Conservation (phyloP, 64 coral and sea anemone genomes). For the Acropora tenuis region DNA sequence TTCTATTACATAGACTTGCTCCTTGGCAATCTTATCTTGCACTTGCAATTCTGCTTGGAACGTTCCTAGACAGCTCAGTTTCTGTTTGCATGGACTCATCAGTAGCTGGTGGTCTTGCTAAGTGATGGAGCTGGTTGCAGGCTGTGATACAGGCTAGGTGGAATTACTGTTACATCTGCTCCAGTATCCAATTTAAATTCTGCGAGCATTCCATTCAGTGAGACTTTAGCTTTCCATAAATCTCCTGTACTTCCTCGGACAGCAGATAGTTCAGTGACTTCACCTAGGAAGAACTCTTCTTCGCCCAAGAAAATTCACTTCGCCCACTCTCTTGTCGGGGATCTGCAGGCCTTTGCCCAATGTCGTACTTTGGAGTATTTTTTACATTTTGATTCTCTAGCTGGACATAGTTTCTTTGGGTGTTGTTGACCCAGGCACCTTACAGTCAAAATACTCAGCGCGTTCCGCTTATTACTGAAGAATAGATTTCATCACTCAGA, state of each 20-base stretch:
- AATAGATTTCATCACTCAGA: no score
- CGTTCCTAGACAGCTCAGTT: no score
- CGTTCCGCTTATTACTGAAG: no score
- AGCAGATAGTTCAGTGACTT: background rate
- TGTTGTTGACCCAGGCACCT: no score
- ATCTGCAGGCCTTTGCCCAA: no score
- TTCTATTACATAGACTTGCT: slow-evolving; percentile 43
- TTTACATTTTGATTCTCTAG: no score
- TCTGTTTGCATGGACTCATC: no score
- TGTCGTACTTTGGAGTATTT: no score
- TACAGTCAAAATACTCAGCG: no score
- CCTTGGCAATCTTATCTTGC: background rate
- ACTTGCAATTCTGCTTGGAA: background rate
- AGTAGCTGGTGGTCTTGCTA: no score
- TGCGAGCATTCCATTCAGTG: background rate
- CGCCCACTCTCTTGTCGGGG: no score
- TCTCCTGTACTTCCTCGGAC: background rate
- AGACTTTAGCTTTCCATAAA: background rate
- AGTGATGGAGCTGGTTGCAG: background rate
- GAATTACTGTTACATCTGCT: background rate
- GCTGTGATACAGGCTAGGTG: background rate
- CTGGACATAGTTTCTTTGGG: no score
- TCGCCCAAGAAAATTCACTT: background rate
- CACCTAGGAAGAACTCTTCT: background rate
- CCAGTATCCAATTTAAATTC: background rate